Base-by-base conservation (phyloP, 2,797 vertebrate genomes). In the Hyperoplus lanceolatus region DNA sequence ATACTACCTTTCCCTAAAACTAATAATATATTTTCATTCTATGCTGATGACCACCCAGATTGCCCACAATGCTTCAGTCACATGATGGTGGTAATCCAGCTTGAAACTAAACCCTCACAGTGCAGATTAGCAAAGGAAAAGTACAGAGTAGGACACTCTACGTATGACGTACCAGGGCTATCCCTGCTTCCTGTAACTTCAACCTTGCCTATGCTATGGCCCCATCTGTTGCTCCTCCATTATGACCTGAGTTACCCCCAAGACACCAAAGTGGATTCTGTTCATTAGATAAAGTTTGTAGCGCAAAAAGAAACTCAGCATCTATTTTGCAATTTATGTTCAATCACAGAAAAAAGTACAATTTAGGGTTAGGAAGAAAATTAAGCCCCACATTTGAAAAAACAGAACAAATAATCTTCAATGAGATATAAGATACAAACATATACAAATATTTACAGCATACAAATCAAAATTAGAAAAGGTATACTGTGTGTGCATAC, bases 11-110 rank as follows among this genome's bases (percentile, higher is more conserved):
- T 55, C 42, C 38, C 39, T 60, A 62, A 77, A 16, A 70, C 46
- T 46, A 54, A 38, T 36, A 38, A 42, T 15, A 56, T 57, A 16
- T 80, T 46, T 83, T 74, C 67, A 46, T 57, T 57, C 63, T 64
- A 1, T 49, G n/a, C 61, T 74, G 71, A 82, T 90, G 89, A 84
- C 85, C 90, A 81, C 79, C 75, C 79, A 90, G 89, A 91, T 82
- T 85, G 87, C 77, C 88, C 81, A 82, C 84, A 79, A 71, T 73
- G 70, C 87, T 56, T 64, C 48, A 78, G 90, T 94, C 93, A 94
- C 91, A 83, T 94, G 94, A 93, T 62, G 4, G 55, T 48, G 80
- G 79, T 95, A 95, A 95, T 95, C 94, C 94, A 89, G 81, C 78
- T 91, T 87, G 92, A 85, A 80, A 90, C 90, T 93, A 94, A 94